Conservation (phyloP, 2,888 invertebrate species). For the Tillus elongatus region DNA sequence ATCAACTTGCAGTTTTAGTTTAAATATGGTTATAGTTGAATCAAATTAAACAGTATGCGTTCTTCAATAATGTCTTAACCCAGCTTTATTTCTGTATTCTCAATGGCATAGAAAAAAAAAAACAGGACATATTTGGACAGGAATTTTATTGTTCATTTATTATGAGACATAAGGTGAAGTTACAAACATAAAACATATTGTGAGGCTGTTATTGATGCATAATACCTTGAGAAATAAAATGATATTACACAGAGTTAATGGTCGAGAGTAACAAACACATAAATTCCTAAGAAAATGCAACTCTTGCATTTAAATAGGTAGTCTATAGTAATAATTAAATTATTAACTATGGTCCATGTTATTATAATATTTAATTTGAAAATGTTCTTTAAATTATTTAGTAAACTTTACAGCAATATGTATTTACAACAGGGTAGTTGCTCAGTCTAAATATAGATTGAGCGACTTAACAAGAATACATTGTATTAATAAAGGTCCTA, state of each 20-base stretch:
- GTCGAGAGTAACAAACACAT: no score
- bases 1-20: no score
- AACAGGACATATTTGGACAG: neutral
- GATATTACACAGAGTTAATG: slow-evolving; percentile 2
- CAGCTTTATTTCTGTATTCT: slow-evolving; percentile 1
- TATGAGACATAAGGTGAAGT: neutral
- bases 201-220: neutral
- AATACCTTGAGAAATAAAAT: neutral
- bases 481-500: slow-evolving; percentile 23
- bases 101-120: neutral
- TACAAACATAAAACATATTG: slow-evolving; percentile 1
- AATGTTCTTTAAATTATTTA: slow-evolving; percentile 21
- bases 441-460: slow-evolving; percentile 25
- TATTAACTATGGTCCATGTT: slow-evolving; percentile 18
- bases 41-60: no score
- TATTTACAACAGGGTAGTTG: slow-evolving; percentile 31
- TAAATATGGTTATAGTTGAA: no score
- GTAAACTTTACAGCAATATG: slow-evolving; percentile 31
- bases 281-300: slow-evolving; percentile 3
- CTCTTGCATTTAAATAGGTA: slow-evolving; percentile 16
- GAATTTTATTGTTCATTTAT: neutral
- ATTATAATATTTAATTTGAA: slow-evolving; percentile 14
- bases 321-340: slow-evolving; percentile 10
- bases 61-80: no score
- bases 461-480: slow-evolving; percentile 30